Base-by-base conservation (phyloP, 2,113 vertebrate genomes). In the Myrmecophaga tridactyla region DNA sequence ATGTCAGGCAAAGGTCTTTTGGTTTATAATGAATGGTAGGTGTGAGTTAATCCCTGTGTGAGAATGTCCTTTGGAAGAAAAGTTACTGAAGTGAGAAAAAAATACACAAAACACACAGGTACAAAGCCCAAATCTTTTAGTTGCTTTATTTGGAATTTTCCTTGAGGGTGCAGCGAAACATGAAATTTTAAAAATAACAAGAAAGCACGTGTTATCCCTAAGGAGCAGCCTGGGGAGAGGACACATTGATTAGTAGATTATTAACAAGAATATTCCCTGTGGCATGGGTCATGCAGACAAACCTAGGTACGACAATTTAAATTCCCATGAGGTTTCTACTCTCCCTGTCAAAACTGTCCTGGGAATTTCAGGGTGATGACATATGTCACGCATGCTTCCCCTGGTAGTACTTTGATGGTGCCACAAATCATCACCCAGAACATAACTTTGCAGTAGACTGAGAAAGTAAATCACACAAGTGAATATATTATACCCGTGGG, bases 101-200 rank as follows among this genome's bases (percentile, higher is more conserved):
- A 69, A 67, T 17, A 67, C 14, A 67, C 10, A n/a, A n/a, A n/a
- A n/a, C n/a, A 17, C 15, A 56, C 14, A 56, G 17, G n/a, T n/a
- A n/a, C n/a, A 56, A 56, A 56, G 15, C 18, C 53, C 53, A 56
- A 6, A 17, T 56, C 53, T 56, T 56, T 56, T 56, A 56, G 53
- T 56, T 56, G 53, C 53, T 77, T 87, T 48, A 76, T 46, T 86
- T 87, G 51, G 63, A 31, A 76, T 51, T 65, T 51, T 36, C 17
- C 8, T 90, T 85, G 69, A 86, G 31, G 18, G 41, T 81, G 4
- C 43, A 93, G 18, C 39, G 17, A 60, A 87, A 87, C 75, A 67
- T 93, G 34, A 87, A 94, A 63, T 53, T 84, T 84, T 86, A 84
- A 96, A 94, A 92, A 78, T 78, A 89, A 87, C 58, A 77, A 39